phyloP scores from a whole-genome alignment of 1,140 invertebrate species.

The Dryas iulia region DNA sequence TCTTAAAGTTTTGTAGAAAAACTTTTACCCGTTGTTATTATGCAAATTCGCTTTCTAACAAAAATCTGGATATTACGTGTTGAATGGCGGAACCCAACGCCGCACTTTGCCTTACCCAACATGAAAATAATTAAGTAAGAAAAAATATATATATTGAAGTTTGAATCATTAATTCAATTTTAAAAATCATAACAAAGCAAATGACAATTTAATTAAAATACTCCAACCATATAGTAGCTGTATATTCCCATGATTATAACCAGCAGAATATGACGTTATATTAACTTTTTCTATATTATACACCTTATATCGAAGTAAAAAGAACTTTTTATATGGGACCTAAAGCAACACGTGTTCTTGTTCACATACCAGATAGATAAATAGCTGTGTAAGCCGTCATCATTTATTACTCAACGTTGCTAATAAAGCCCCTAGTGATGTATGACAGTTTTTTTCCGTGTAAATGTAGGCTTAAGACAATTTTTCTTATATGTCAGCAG shows the following conservation, averaged over 20 bases:
- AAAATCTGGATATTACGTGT: too few relatives aligned
- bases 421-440: neutral
- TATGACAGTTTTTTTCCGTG: neutral
- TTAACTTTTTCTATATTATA: neutral
- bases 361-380: slow-evolving; percentile 37
- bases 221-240: slow-evolving; percentile 20
- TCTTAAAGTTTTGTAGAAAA: too few relatives aligned
- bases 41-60: too few relatives aligned
- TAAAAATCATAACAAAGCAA: neutral
- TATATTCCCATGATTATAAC: slow-evolving; percentile 36
- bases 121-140: too few relatives aligned
- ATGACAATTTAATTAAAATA: slow-evolving; percentile 5
- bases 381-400: slow-evolving; percentile 41
- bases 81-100: too few relatives aligned
- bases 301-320: neutral
- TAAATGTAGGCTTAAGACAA: neutral
- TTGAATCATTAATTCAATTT: neutral
- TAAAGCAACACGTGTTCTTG: slow-evolving; percentile 21
- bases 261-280: neutral
- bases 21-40: too few relatives aligned
- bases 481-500: neutral
- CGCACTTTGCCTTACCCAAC: too few relatives aligned
- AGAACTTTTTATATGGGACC: neutral
- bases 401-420: slow-evolving; percentile 24
- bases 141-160: too few relatives aligned